phyloP scores from a whole-genome alignment of 2,113 vertebrate genomes.

The Lampris incognitus region DNA sequence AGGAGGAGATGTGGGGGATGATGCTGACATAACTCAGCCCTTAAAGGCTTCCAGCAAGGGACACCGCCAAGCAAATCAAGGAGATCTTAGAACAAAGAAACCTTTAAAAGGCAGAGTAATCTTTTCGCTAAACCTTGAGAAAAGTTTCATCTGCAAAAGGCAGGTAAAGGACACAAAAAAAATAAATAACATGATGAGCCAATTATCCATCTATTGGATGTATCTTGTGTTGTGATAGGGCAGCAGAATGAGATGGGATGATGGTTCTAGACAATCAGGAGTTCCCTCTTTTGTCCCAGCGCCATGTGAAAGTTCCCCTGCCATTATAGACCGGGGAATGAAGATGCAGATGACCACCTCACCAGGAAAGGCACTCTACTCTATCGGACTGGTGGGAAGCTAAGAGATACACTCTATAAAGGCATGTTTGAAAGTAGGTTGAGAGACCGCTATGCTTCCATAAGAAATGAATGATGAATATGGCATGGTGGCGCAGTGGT shows the following conservation, averaged over 20 bases:
- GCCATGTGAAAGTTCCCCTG: not conserved
- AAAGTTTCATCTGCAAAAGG: conserved; percentile 40
- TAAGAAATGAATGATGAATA: no score
- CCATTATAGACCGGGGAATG: not conserved
- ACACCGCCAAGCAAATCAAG: not conserved
- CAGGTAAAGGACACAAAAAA: not conserved
- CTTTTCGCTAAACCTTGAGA: conserved; percentile 30
- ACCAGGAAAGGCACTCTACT: not conserved
- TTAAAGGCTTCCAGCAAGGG: conserved; percentile 28
- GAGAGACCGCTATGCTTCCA: no score
- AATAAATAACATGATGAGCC: not conserved
- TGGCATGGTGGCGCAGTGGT: no score
- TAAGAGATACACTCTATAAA: no score
- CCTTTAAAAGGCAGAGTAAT: conserved; percentile 46
- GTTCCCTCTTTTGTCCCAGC: not conserved
- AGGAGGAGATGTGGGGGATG: not conserved
- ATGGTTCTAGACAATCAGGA: conserved; percentile 37
- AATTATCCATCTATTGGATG: conserved; percentile 10
- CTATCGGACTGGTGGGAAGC: not conserved
- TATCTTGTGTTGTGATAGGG: conserved; percentile 27
- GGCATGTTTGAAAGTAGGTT: no score
- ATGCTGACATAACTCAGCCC: conserved; percentile 34
- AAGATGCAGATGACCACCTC: no score
- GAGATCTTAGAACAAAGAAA: conserved; percentile 34
- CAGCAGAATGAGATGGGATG: conserved; percentile 34